phyloP scores from a whole-genome alignment of 2,888 invertebrate genomes.

The Clepsis dumicolana region DNA sequence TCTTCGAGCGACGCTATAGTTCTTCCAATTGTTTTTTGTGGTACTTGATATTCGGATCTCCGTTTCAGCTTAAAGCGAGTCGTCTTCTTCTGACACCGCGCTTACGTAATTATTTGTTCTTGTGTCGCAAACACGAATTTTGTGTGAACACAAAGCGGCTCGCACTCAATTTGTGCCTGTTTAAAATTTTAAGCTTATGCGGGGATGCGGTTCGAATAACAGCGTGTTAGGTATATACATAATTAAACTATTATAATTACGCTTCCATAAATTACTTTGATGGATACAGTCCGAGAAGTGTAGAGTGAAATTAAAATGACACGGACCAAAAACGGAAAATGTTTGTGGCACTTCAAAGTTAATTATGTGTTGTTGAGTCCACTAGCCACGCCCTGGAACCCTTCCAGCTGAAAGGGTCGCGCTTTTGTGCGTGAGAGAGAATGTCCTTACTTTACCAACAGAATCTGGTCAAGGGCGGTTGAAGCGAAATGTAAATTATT shows the following conservation, averaged over 20 bases:
- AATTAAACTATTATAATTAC: not conserved
- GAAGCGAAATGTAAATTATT: not conserved
- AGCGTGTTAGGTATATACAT: not conserved
- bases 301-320: not conserved
- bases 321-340: not conserved
- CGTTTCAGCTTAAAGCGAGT: not conserved
- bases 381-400: conserved; percentile 5
- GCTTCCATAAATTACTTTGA: not conserved
- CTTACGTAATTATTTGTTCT: conserved; percentile 4
- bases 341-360: conserved; percentile 8
- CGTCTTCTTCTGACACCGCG: conserved; percentile 1
- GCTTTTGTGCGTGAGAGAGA: conserved; percentile 3
- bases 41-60: not conserved
- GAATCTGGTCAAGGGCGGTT: conserved; percentile 3
- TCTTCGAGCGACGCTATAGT: too few species aligned
- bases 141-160: not conserved
- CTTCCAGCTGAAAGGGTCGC: conserved; percentile 3
- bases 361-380: conserved; percentile 5
- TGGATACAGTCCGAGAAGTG: not conserved
- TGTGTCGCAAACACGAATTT: not conserved
- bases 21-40: not conserved
- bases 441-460: not conserved
- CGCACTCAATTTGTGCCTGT: not conserved
- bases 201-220: not conserved
- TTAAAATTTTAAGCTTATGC: conserved; percentile 22